Percentiles rank a stretch among this genome's conserved stretches.
phyloP scores from a whole-genome alignment of 2,888 invertebrate genomes.

The Acleris literana region DNA sequence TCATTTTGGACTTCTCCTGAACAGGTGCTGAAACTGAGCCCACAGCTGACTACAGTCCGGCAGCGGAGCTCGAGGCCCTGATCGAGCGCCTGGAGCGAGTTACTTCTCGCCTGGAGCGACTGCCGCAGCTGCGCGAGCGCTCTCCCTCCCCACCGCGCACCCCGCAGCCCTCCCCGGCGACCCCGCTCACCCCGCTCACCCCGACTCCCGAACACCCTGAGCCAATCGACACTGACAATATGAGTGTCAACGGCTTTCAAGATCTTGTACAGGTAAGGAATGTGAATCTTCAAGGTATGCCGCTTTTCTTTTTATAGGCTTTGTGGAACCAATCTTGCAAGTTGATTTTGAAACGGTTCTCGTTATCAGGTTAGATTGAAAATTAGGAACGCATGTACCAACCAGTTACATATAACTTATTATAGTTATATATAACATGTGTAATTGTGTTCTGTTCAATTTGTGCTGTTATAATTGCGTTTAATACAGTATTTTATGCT shows the following conservation, averaged over 20 bases:
- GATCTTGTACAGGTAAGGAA: slow-evolving; percentile 84
- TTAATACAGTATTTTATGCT: no score
- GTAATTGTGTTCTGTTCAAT: no score
- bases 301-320: no score
- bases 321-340: no score
- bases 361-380: no score
- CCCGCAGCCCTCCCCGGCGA: slow-evolving; percentile 59
- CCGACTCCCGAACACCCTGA: slow-evolving; percentile 49
- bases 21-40: slow-evolving; percentile 79
- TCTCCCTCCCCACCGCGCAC: slow-evolving; percentile 60
- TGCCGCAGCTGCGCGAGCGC: slow-evolving; percentile 63
- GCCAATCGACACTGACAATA: slow-evolving; percentile 65
- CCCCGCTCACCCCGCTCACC: slow-evolving; percentile 48
- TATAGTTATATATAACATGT: no score
- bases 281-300: background rate
- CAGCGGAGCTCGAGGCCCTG: slow-evolving; percentile 86
- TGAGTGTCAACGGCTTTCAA: slow-evolving; percentile 91
- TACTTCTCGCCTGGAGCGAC: slow-evolving; percentile 87
- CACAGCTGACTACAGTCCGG: slow-evolving; percentile 66
- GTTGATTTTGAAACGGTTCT: no score
- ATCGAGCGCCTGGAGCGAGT: slow-evolving; percentile 90
- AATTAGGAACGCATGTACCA: no score
- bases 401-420: no score
- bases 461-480: no score
- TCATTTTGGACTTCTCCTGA: background rate